A percentile compares a stretch with the other conserved stretches of the same genome.
phyloP scores from a whole-genome alignment of 2,797 vertebrate species.

The Trichosurus vulpecula region DNA sequence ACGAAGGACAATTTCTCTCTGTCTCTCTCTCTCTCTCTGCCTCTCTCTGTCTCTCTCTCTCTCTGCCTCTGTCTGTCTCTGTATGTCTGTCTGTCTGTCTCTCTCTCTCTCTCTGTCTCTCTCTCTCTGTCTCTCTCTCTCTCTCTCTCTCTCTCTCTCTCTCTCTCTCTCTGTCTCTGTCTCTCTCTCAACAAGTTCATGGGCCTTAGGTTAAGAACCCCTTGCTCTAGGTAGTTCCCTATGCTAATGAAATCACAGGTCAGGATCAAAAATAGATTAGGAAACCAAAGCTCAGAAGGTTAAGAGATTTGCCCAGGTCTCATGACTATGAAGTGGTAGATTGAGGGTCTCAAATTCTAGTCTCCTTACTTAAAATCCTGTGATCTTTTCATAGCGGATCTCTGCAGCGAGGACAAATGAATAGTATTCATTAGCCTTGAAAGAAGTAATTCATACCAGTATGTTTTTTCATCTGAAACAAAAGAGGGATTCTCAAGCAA shows the following conservation, averaged over 20 bases:
- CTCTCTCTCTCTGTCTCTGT: too few relatives aligned
- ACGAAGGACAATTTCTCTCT: too few relatives aligned
- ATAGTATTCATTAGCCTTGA: constrained; percentile 38
- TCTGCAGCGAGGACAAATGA: background rate
- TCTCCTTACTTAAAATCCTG: background rate
- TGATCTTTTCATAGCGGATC: background rate
- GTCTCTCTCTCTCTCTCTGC: too few relatives aligned
- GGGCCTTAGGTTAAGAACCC: background rate
- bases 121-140: too few relatives aligned
- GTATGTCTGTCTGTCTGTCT: too few relatives aligned
- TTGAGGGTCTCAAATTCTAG: background rate
- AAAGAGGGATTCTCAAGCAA: background rate
- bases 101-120: too few relatives aligned
- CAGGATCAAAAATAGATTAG: background rate
- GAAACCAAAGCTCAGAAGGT: background rate
- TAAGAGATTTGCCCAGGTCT: background rate
- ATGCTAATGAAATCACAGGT: background rate
- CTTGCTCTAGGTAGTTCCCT: background rate
- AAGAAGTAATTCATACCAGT: constrained; percentile 10
- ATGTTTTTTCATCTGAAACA: constrained; percentile 8
- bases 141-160: too few relatives aligned
- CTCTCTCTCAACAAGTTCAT: background rate
- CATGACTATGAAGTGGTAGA: background rate
- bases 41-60: too few relatives aligned
- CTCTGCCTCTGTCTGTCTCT: too few relatives aligned